Conservation (phyloP, 2,113 vertebrate genomes). For the Alces alces region DNA sequence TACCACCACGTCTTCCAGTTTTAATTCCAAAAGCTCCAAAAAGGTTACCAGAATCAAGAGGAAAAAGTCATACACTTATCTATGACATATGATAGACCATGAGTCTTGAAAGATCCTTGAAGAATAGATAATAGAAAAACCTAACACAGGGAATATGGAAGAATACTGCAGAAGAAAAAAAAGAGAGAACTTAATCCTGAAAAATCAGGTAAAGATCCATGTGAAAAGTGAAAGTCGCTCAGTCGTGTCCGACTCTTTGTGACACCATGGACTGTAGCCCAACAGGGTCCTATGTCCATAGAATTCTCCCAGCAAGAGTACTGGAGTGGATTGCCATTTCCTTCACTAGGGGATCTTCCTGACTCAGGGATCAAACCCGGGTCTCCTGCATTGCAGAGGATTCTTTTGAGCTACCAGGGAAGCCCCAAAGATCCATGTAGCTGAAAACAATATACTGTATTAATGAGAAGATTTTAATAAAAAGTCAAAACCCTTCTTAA, state of each 20-base stretch:
- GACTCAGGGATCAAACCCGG: background rate
- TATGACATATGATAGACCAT: background rate
- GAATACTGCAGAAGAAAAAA: background rate
- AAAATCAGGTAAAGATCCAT: background rate
- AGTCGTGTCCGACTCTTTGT: background rate
- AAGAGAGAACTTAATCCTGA: background rate
- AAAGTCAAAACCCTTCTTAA: background rate
- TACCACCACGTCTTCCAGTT: background rate
- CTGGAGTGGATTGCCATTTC: background rate
- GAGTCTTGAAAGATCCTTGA: background rate
- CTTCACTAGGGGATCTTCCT: background rate
- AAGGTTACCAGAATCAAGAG: background rate
- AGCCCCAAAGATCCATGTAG: background rate
- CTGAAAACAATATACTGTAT: background rate
- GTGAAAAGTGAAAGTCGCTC: background rate
- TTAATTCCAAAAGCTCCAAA: background rate
- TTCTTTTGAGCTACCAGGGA: background rate
- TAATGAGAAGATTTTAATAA: background rate
- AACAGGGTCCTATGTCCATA: background rate
- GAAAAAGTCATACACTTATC: fast-evolving
- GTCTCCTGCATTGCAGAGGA: background rate
- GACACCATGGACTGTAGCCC: background rate
- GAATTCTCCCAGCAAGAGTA: background rate
- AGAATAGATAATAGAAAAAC: background rate
- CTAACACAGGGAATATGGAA: background rate